Evolutionary conservation across 2,888 invertebrate species (phyloP).

Genomic region (Napeogenes inachia): DNA sequence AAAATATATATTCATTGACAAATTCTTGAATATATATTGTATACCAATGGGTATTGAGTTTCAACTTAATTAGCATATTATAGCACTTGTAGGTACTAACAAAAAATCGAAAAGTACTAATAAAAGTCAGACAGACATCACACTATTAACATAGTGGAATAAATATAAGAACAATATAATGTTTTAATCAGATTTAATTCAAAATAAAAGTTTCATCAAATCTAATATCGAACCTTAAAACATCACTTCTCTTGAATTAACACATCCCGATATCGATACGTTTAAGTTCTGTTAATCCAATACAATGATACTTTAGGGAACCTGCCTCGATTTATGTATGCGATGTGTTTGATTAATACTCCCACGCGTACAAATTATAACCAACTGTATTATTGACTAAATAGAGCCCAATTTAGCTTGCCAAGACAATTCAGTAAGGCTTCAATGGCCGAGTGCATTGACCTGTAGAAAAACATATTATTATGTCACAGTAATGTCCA

Average conservation of each 20-base stretch:
- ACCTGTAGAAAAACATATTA: conserved; percentile 33
- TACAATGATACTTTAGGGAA: conserved; percentile 49
- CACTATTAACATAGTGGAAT: too few relatives aligned
- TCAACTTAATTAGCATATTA: too few relatives aligned
- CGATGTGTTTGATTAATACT: conserved; percentile 47
- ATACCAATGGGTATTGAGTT: too few relatives aligned
- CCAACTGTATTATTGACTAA: not conserved
- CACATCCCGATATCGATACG: conserved; percentile 49
- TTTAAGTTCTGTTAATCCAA: conserved; percentile 59
- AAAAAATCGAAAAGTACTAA: too few relatives aligned
- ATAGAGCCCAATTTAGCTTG: conserved; percentile 9
- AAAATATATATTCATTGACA: too few relatives aligned
- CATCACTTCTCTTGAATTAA: conserved; percentile 46
- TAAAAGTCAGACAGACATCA: too few relatives aligned
- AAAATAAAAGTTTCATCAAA: not conserved
- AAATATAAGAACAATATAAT: not conserved
- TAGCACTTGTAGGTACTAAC: too few relatives aligned
- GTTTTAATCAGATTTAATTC: not conserved
- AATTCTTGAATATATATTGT: too few relatives aligned
- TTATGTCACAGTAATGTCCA: conserved; percentile 29
- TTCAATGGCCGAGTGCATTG: conserved; percentile 34
- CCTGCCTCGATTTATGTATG: conserved; percentile 52
- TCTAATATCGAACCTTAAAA: conserved; percentile 34
- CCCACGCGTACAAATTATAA: conserved; percentile 5
- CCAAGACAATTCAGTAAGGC: conserved; percentile 5